A percentile compares a stretch with the other conserved stretches of the same genome.
These are phyloP conservation scores for Periparus ater DNA, from an alignment of 2,797 vertebrate genomes.

Conservation along the genomic window DNA sequence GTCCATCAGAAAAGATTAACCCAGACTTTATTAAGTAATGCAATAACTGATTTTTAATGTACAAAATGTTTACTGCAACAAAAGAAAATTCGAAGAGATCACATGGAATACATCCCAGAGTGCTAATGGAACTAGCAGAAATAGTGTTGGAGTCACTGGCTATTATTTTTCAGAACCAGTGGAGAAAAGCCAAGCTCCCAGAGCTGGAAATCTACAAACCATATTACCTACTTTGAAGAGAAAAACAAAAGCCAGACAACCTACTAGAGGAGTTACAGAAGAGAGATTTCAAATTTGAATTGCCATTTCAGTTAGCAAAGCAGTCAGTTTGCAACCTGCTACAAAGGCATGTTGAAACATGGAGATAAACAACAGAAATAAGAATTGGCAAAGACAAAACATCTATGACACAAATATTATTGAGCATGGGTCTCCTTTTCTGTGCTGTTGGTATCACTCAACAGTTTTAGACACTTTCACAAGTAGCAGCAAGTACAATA, in stretches of 20 bases:
- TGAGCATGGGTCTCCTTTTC: neutral
- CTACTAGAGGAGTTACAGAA: neutral
- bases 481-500: neutral
- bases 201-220: neutral
- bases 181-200: neutral
- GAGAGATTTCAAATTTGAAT: neutral
- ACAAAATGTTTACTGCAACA: neutral
- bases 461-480: neutral
- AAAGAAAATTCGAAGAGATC: conserved; percentile 11
- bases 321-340: neutral
- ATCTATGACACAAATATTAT: neutral
- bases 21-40: neutral
- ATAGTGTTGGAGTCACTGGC: neutral
- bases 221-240: neutral
- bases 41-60: neutral
- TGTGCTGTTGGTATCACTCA: neutral
- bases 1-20: neutral
- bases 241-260: neutral
- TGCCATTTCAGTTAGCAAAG: neutral
- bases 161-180: neutral
- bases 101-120: neutral
- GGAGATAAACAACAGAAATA: neutral
- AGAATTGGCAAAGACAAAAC: neutral
- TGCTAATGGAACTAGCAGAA: conserved; percentile 22
- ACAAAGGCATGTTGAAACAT: neutral